These are phyloP conservation scores for Neodontobutis hainanensis DNA, from an alignment of 2,113 vertebrate genomes.

Conservation along the genomic window DNA sequence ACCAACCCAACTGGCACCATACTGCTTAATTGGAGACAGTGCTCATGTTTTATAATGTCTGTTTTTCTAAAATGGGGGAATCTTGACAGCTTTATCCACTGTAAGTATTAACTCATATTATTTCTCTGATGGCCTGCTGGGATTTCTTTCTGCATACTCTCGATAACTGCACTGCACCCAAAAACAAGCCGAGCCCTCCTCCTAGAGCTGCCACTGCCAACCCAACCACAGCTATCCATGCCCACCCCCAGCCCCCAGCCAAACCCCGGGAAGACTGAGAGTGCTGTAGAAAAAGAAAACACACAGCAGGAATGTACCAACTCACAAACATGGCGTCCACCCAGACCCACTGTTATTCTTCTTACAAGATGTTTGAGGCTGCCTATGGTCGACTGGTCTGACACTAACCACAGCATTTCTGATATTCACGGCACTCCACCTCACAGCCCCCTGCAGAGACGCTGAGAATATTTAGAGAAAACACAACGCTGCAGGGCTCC, in stretches of 20 bases:
- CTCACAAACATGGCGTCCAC: constrained; percentile 70
- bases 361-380: constrained; percentile 71
- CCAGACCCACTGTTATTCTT: constrained; percentile 63
- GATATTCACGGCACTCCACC: constrained; percentile 42
- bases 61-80: not conserved
- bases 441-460: constrained; percentile 25
- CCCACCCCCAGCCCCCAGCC: constrained; percentile 41
- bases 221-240: constrained; percentile 58
- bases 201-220: constrained; percentile 35
- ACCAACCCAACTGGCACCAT: too few species aligned
- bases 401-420: constrained; percentile 68
- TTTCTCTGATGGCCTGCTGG: constrained; percentile 39
- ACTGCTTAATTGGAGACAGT: too few species aligned
- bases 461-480: constrained; percentile 66
- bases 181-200: not conserved
- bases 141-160: constrained; percentile 21
- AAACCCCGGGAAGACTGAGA: constrained; percentile 35
- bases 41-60: not conserved
- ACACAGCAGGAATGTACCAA: constrained; percentile 71
- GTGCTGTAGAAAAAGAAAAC: constrained; percentile 49
- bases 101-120: not conserved
- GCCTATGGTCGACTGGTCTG: constrained; percentile 37
- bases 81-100: constrained; percentile 4
- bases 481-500: constrained; percentile 45
- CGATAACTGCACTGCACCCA: constrained; percentile 6